Evolutionary conservation across 2,888 invertebrate genomes (phyloP), one percentile per base, ranked within the genome.

Genomic region (Eumacrocentrus americanus): DNA sequence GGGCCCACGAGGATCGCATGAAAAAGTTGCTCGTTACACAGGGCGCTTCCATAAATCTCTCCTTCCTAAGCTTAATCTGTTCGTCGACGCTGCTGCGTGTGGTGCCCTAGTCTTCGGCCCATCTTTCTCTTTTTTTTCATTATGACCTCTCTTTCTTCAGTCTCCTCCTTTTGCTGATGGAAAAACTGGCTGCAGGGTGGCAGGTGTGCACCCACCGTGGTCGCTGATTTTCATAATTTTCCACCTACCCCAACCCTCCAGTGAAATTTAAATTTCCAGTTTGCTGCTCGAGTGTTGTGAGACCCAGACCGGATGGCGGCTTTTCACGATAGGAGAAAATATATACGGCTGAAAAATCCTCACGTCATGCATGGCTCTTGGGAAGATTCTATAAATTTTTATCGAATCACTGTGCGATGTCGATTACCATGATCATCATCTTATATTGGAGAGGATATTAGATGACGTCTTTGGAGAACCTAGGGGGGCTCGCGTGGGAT

Each of bases 41-140:
- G 60, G 62, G 51, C 71, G 70, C 70, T 68, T 68, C 72, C 76
- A 78, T 78, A 77, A 77, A 78, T 77, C 77, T 76, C 73, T 59
- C 58, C 67, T 67, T 67, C 70, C 73, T 73, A 75, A 77, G 76
- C 76, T 76, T 76, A 77, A 77, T 77, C 76, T 77, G 76, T 75
- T 76, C 71, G 67, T 67, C 72, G 63, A 64, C 65, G 64, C 58
- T 54, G 52, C 52, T 62, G 61, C 60, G 57, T 50, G 57, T 59
- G 52, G 20, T 53, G 35, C 38, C 47, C 47, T 47, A 40, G 34
- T 46, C 23, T 29, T 14, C 34, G 20, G 12, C 12, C 52, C 35
- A 35, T 52, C 40, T 52, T 38, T n/a, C 38, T 22, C 37, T 9
- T 18, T 25, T 20, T 40, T 16, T 37, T 6, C 16, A 9, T 7